Base-by-base conservation (phyloP, 2,888 invertebrate genomes). In the Belgica antarctica region DNA sequence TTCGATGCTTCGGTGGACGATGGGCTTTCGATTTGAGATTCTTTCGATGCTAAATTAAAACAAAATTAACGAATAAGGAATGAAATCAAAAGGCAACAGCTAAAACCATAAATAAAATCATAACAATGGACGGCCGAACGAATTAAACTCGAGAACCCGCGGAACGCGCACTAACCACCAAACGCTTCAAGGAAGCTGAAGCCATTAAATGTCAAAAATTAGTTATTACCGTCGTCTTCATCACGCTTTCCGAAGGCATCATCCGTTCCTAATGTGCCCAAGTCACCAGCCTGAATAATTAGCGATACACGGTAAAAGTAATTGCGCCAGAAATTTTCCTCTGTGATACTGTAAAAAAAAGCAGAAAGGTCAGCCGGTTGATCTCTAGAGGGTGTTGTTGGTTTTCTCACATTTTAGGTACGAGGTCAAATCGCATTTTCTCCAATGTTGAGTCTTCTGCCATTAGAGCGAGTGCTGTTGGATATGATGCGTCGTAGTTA, bases 301-400 rank as follows among this genome's bases (percentile, higher is more conserved):
- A 99, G 88, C 76, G 95, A 96, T 75, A 99, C 93, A 79, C 99
- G 92, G 84, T 99, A 99, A 84, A 99, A 99, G 81, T 99, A 99
- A 85, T 99, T 99, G 79, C 96, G 88, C 99, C 99, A 99, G 84
- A 99, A 99, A 79, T 92, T 91, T 82, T 97, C 96, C 85, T 99
- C 99, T 77, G 90, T 91, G 80, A 95, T 92, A 76, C 94, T 92
- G 82, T 68, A 82, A n/a, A n/a, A n/a, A n/a, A 28, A n/a, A 34
- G 22, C 27, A 46, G 5, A 34, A 28, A 41, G n/a, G 57, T 66
- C 24, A 70, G 62, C 27, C 22, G 36, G 15, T 10, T 47, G 25
- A 19, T n/a, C 46, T 4, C 4, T 10, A 52, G 22, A 2, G 52
- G 22, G n/a, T 19, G n/a, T 41, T 31, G 34, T n/a, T n/a, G n/a